Evolutionary conservation across 2,113 vertebrate genomes (phyloP).

Genomic region (human): GRCh38 chr16:85643501-85644000

Average conservation of each 20-base stretch:
- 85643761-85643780: neutral
- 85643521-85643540: conserved; percentile 63
- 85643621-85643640: neutral
- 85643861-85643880: no score
- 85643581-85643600: neutral
- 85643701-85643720: neutral
- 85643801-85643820: neutral
- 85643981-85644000: fast-evolving
- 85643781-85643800: fast-evolving
- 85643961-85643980: fast-evolving
- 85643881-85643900: fast-evolving
- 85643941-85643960: fast-evolving
- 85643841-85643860: neutral
- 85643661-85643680: neutral
- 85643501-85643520: neutral
- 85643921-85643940: no score
- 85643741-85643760: fast-evolving
- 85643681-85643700: neutral
- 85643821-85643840: neutral
- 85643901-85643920: fast-evolving
- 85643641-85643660: fast-evolving
- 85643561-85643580: neutral
- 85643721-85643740: neutral
- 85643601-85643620: neutral
- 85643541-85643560: conserved; percentile 3